These are phyloP conservation scores for Metacarcinus magister DNA, from an alignment of 2,888 invertebrate species.

Conservation along the genomic window DNA sequence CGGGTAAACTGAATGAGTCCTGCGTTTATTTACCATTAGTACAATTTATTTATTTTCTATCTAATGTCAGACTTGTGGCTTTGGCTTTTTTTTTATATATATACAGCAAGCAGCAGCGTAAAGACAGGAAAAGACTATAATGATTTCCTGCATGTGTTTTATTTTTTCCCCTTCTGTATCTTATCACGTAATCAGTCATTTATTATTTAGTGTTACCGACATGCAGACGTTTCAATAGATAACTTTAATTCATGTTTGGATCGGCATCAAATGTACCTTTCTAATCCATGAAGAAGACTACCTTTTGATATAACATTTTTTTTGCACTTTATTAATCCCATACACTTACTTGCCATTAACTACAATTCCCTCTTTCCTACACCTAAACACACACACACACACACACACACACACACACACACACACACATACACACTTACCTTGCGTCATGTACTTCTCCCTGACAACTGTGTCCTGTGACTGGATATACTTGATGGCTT, in stretches of 20 bases:
- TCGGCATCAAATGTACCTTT: background rate
- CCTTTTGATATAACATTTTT: background rate
- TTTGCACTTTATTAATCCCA: too few species aligned
- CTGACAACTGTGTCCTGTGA: conserved; percentile 89
- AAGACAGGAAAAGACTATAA: background rate
- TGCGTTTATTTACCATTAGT: too few species aligned
- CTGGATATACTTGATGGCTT: conserved; percentile 89
- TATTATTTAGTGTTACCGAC: background rate
- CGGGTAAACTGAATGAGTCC: too few species aligned
- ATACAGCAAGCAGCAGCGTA: background rate
- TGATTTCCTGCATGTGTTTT: background rate
- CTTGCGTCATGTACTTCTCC: conserved; percentile 94
- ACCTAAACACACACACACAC: background rate
- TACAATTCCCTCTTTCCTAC: background rate
- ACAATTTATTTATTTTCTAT: too few species aligned
- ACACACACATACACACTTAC: conserved; percentile 26
- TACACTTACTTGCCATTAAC: background rate
- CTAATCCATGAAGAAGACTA: background rate
- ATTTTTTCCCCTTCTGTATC: background rate
- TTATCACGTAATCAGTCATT: background rate
- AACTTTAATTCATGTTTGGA: background rate
- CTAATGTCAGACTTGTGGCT: too few species aligned
- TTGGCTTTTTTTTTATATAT: too few species aligned
- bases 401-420: conserved; percentile 12
- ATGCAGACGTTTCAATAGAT: background rate